Conservation (phyloP, 2,113 vertebrate genomes). For the Talpa occidentalis region DNA sequence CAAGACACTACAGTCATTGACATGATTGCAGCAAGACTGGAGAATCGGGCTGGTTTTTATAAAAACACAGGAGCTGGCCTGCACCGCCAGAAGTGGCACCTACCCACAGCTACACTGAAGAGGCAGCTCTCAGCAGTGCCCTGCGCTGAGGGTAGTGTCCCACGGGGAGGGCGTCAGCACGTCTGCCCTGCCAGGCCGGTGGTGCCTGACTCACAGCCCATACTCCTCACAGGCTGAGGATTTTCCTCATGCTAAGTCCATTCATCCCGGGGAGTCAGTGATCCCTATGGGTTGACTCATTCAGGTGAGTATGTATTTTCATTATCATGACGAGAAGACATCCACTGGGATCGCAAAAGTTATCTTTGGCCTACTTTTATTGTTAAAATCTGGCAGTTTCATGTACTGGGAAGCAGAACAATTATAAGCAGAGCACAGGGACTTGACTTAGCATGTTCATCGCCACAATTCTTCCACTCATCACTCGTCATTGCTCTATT, state of each 20-base stretch:
- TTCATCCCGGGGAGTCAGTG: background rate
- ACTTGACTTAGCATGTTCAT: background rate
- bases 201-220: background rate
- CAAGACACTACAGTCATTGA: background rate
- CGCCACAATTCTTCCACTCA: background rate
- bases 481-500: too few species aligned
- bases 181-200: background rate
- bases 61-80: background rate
- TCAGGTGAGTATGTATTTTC: background rate
- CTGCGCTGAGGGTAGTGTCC: background rate
- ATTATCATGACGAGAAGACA: background rate
- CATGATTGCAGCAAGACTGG: background rate
- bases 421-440: background rate
- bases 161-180: too few species aligned
- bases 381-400: background rate
- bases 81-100: background rate
- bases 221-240: background rate
- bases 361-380: background rate
- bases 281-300: background rate
- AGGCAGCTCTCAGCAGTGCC: background rate
- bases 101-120: background rate
- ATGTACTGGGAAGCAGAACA: background rate
- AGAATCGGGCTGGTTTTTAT: background rate
- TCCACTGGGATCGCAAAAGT: background rate
- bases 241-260: background rate